A percentile compares a stretch with the other conserved stretches of the same genome.
Conservation (phyloP, 2,888 invertebrate species). For the Melinaea marsaeus region DNA sequence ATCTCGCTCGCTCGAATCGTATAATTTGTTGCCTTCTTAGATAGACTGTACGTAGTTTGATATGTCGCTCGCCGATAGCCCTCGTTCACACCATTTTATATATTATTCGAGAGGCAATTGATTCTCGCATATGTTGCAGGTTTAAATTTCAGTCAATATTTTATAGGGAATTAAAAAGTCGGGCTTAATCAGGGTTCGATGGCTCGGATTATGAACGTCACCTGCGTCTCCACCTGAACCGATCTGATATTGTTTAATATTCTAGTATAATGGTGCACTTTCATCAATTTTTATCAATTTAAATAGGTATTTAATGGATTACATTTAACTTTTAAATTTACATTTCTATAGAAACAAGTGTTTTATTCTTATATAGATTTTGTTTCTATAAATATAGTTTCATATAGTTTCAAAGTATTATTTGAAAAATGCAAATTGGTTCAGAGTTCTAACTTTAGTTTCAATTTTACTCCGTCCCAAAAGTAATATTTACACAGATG, state of each 20-base stretch:
- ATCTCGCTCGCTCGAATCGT: slow-evolving; percentile 8
- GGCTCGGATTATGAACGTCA: neutral
- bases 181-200: slow-evolving; percentile 2
- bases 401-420: too few relatives aligned
- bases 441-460: too few relatives aligned
- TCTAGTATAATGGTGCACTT: too few relatives aligned
- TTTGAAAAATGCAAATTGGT: too few relatives aligned
- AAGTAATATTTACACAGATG: too few relatives aligned
- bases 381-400: too few relatives aligned
- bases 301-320: too few relatives aligned
- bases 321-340: too few relatives aligned
- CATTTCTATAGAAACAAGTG: too few relatives aligned
- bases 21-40: slow-evolving; percentile 15
- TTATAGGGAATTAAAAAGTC: slow-evolving; percentile 16
- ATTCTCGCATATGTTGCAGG: slow-evolving; percentile 24
- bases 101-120: slow-evolving; percentile 32
- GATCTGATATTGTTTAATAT: neutral
- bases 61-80: slow-evolving; percentile 38
- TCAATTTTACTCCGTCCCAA: too few relatives aligned
- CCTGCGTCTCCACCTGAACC: neutral
- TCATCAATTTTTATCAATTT: too few relatives aligned
- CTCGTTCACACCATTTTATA: slow-evolving; percentile 39
- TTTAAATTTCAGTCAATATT: slow-evolving; percentile 21
- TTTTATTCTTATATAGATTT: too few relatives aligned
- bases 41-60: slow-evolving; percentile 33